Evolutionary conservation across 2,797 vertebrate genomes (phyloP).

Genomic region (Ctenopoma kingsleyae): DNA sequence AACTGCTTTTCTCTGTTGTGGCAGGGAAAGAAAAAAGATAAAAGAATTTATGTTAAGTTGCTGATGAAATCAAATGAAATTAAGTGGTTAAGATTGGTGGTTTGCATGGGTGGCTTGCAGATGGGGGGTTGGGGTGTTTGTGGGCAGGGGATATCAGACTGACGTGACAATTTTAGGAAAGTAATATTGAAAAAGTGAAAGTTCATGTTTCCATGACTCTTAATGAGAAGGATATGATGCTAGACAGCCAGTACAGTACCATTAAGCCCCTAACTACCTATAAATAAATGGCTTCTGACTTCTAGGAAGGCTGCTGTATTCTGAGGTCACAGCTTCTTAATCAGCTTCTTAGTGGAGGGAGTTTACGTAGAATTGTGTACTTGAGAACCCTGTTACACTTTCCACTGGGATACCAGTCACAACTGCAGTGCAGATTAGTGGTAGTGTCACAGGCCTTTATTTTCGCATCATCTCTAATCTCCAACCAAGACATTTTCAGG

Average conservation of each 20-base stretch:
- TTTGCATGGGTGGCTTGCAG: conserved; percentile 37
- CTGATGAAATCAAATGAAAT: conserved; percentile 80
- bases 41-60: conserved; percentile 61
- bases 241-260: conserved; percentile 52
- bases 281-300: conserved; percentile 81
- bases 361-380: conserved; percentile 45
- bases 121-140: background rate
- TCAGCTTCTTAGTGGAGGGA: conserved; percentile 61
- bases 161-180: conserved; percentile 36
- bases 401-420: conserved; percentile 27
- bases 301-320: conserved; percentile 77
- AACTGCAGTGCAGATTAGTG: conserved; percentile 16
- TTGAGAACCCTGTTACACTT: conserved; percentile 53
- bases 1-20: conserved; percentile 37
- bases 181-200: conserved; percentile 50
- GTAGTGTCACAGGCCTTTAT: conserved; percentile 26
- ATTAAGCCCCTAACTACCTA: conserved; percentile 82
- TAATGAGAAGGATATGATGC: conserved; percentile 47
- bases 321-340: conserved; percentile 68
- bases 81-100: conserved; percentile 46
- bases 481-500: conserved; percentile 13
- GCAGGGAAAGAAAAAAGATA: conserved; percentile 26
- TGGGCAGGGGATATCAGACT: conserved; percentile 12
- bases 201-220: conserved; percentile 38
- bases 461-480: conserved; percentile 14